A percentile compares a stretch with the other conserved stretches of the same genome.
Conservation (phyloP, 2,797 vertebrate species). For the Microhierax caerulescens region DNA sequence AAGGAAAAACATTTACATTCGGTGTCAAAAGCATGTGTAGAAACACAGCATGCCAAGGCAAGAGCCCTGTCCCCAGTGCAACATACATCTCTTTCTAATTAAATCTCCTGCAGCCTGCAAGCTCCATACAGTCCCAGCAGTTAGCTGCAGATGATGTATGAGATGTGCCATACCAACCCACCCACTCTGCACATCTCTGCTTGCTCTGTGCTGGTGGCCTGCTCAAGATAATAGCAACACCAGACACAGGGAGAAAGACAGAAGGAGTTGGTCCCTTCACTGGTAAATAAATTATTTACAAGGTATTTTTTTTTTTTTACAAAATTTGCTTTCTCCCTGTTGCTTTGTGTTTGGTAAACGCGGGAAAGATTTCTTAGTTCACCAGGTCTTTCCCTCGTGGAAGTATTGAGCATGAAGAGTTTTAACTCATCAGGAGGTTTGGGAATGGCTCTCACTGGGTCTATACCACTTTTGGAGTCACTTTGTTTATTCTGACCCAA, state of each 20-base stretch:
- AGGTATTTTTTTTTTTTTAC: background rate
- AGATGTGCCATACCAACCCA: background rate
- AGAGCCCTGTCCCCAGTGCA: background rate
- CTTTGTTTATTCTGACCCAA: background rate
- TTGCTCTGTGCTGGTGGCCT: background rate
- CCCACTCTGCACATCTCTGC: background rate
- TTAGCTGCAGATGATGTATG: background rate
- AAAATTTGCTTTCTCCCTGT: background rate
- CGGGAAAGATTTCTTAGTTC: background rate
- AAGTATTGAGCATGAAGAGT: background rate
- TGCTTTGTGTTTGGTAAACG: background rate
- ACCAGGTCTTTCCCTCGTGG: background rate
- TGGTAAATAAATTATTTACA: background rate
- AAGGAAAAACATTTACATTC: background rate
- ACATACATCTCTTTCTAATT: slow-evolving; percentile 36
- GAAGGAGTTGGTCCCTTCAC: background rate
- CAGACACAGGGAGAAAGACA: background rate
- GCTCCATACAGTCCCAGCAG: background rate
- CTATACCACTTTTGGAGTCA: background rate
- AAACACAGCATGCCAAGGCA: slow-evolving; percentile 5
- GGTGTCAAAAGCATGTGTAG: background rate
- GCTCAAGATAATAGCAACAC: background rate
- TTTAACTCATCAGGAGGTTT: background rate
- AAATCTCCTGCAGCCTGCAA: slow-evolving; percentile 38
- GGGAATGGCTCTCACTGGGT: background rate